These are phyloP conservation scores for Cyclophora albipunctata DNA, from an alignment of 2,888 invertebrate species.

Conservation along the genomic window DNA sequence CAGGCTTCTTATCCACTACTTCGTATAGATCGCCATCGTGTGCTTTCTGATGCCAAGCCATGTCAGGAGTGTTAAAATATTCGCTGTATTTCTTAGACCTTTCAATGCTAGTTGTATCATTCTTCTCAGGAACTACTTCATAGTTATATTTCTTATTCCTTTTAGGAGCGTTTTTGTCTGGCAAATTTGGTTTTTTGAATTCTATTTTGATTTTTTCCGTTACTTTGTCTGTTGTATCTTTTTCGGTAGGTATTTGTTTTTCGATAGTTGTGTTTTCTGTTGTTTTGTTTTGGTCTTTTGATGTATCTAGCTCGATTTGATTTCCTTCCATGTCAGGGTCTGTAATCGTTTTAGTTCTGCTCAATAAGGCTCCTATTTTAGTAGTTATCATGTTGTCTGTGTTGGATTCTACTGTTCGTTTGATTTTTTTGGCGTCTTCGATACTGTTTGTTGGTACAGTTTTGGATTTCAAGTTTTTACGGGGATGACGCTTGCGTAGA, in stretches of 20 bases:
- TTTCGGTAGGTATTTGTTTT: no score
- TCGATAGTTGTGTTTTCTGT: conserved; percentile 1
- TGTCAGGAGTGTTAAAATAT: background rate
- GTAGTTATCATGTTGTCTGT: no score
- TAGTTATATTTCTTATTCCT: conserved; percentile 40
- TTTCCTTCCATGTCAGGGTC: no score
- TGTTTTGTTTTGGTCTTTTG: background rate
- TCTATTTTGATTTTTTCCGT: conserved; percentile 5
- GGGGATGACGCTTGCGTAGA: conserved; percentile 20
- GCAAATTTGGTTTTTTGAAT: conserved; percentile 6
- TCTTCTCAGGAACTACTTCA: conserved; percentile 36
- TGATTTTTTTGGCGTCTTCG: conserved; percentile 24
- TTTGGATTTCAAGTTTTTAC: conserved; percentile 30
- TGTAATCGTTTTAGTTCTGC: no score
- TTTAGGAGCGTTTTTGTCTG: conserved; percentile 26
- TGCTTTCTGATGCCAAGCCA: conserved; percentile 38
- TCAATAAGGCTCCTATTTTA: no score
- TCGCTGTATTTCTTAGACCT: no score
- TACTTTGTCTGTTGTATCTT: conserved; percentile 20
- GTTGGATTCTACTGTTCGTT: conserved; percentile 17
- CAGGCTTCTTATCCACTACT: conserved; percentile 36
- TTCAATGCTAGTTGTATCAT: conserved; percentile 19
- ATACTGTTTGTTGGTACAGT: conserved; percentile 16
- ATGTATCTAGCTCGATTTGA: background rate
- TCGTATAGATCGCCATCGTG: conserved; percentile 36